These are phyloP conservation scores for Argya squamiceps DNA, from an alignment of 2,797 vertebrate genomes.

Conservation along the genomic window DNA sequence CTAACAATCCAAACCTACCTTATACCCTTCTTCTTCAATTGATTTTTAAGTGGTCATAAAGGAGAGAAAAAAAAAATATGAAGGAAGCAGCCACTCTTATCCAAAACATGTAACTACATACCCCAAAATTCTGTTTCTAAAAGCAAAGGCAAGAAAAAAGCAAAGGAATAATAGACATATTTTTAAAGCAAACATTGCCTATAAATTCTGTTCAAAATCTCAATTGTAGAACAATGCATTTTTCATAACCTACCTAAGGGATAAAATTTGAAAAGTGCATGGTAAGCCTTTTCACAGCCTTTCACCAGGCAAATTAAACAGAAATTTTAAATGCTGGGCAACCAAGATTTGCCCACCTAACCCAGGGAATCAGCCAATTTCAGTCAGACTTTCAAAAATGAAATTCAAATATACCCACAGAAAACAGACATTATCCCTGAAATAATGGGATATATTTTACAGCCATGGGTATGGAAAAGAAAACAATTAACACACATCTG, in stretches of 20 bases:
- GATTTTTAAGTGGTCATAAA: slow-evolving; percentile 27
- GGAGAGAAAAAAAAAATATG: background rate
- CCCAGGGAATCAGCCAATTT: slow-evolving; percentile 15
- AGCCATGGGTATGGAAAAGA: slow-evolving; percentile 51
- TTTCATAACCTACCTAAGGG: slow-evolving; percentile 41
- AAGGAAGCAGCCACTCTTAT: background rate
- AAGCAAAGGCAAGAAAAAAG: slow-evolving; percentile 22
- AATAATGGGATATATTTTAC: slow-evolving; percentile 61
- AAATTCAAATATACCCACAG: slow-evolving; percentile 19
- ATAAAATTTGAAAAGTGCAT: slow-evolving; percentile 39
- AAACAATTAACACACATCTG: slow-evolving; percentile 72
- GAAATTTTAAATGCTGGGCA: slow-evolving; percentile 10
- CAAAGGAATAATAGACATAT: background rate
- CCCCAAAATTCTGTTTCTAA: slow-evolving; percentile 17
- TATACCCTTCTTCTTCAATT: background rate
- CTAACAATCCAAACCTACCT: slow-evolving; percentile 29
- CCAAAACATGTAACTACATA: background rate
- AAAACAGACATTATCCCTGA: slow-evolving; percentile 47
- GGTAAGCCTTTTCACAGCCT: slow-evolving; percentile 22
- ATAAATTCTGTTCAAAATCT: slow-evolving; percentile 57
- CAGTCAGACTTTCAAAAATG: slow-evolving; percentile 37
- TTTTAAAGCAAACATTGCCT: slow-evolving; percentile 35
- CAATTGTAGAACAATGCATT: slow-evolving; percentile 40
- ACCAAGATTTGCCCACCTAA: slow-evolving; percentile 19
- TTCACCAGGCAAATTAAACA: background rate